Percentiles rank a stretch among this genome's conserved stretches.
Evolutionary conservation across 2,888 invertebrate species (phyloP).

Genomic region (Polydrusus pterygomalis): DNA sequence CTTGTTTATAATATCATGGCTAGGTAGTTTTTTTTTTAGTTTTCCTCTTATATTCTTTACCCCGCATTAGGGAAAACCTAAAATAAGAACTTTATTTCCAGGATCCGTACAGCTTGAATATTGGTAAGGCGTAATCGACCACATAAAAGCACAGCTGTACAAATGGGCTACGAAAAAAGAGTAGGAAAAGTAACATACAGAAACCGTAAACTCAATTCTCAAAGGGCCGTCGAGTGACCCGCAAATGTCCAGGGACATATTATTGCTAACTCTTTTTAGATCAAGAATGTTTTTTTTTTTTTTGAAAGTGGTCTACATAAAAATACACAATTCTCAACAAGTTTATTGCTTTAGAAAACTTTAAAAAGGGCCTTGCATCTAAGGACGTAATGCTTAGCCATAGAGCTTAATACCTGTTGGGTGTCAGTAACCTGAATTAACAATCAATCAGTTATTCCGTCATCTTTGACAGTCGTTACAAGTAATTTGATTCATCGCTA

Average conservation of each 20-base stretch:
- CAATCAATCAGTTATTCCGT: no score
- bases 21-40: no score
- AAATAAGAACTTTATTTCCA: background rate
- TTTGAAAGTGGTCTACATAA: background rate
- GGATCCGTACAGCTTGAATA: background rate
- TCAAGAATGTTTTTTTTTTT: background rate
- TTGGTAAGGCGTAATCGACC: background rate
- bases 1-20: no score
- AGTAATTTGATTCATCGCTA: no score
- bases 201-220: constrained; percentile 14
- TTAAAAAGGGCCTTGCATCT: no score
- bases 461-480: no score
- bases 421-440: no score
- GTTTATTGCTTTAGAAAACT: no score
- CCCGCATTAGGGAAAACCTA: background rate
- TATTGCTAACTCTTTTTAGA: constrained; percentile 21
- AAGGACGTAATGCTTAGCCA: no score
- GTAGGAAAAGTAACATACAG: background rate
- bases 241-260: constrained; percentile 12
- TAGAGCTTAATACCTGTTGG: no score
- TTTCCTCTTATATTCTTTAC: no score
- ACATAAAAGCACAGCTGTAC: constrained; percentile 8
- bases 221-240: background rate
- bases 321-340: background rate
- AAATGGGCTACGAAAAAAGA: constrained; percentile 2